Conservation (phyloP, 2,888 invertebrate species). For the Orthonevra nobilis region DNA sequence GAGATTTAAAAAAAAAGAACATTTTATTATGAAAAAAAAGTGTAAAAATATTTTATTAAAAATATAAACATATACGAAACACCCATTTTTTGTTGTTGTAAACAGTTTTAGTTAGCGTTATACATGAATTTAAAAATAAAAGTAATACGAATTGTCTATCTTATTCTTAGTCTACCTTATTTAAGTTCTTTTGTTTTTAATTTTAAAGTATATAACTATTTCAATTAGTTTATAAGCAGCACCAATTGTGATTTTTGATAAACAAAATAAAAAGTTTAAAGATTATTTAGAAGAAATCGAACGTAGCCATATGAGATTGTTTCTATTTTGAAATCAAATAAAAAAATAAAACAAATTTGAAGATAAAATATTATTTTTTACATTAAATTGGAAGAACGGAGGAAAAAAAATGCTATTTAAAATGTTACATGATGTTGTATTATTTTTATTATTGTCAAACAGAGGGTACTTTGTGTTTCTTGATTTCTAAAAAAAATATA, state of each 20-base stretch:
- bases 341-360: not conserved
- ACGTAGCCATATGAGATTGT: constrained; percentile 60
- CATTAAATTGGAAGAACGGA: constrained; percentile 25
- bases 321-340: constrained; percentile 10
- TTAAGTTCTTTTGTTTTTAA: constrained; percentile 16
- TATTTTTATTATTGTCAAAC: constrained; percentile 49
- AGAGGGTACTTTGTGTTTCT: constrained; percentile 33
- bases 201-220: constrained; percentile 34
- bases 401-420: constrained; percentile 11
- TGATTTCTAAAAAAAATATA: no score
- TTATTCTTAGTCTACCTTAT: constrained; percentile 25
- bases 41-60: not conserved
- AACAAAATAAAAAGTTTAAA: constrained; percentile 56
- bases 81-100: constrained; percentile 13
- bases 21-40: not conserved
- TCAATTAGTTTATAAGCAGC: constrained; percentile 70
- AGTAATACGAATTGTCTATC: constrained; percentile 4
- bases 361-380: not conserved
- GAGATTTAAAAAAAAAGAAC: constrained; percentile 29
- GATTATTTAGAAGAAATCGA: not conserved
- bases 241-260: constrained; percentile 72
- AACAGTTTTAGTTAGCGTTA: constrained; percentile 15
- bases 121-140: not conserved
- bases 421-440: constrained; percentile 48
- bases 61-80: not conserved